Evolutionary conservation across 2,888 invertebrate species (phyloP), one percentile per base, ranked within the genome.

Genomic region (Lysandra coridon): DNA sequence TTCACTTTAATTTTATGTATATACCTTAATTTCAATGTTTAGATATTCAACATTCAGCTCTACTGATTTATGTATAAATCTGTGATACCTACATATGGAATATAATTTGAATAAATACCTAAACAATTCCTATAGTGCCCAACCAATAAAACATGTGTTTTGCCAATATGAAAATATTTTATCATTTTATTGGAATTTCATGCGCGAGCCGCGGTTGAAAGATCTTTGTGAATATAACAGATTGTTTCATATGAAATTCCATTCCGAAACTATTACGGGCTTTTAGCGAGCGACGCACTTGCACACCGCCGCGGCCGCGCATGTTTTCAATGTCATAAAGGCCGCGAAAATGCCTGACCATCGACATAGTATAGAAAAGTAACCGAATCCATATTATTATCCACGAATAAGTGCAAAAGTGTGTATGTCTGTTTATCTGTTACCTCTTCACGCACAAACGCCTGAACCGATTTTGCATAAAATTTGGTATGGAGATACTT

Each of bases 181-280:
- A 69, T 33, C 69, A 37, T 14, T 17, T 69, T 69, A 69, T 69
- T 69, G 69, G 69, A 69, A 33, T 69, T 69, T 37, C 33, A 69
- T 17, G 17, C 69, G 12, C 69, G 69, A 12, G 30, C 14, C 69
- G 69, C 69, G 33, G 69, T 69, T 37, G 33, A 69, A 69, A 69
- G 69, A 33, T 69, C 69, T 69, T 69, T 69, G 69, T 69, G 12
- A 17, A 17, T 69, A 37, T 33, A 69, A 69, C 69, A 37, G 5
- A 69, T 69, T 69, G 69, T 37, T 17, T 33, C 33, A 69, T 37
- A 69, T 69, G 33, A 69, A 69, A 69, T 69, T 69, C 69, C 69
- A 69, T 69, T 69, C 14, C 12, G 69, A 33, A 64, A 69, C 69
- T 69, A 69, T 62, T 62, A 69, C 12, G 64, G 69, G 69, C 69